Conservation (phyloP, 1,140 invertebrate genomes). For the Alviniconcha marisindica region DNA sequence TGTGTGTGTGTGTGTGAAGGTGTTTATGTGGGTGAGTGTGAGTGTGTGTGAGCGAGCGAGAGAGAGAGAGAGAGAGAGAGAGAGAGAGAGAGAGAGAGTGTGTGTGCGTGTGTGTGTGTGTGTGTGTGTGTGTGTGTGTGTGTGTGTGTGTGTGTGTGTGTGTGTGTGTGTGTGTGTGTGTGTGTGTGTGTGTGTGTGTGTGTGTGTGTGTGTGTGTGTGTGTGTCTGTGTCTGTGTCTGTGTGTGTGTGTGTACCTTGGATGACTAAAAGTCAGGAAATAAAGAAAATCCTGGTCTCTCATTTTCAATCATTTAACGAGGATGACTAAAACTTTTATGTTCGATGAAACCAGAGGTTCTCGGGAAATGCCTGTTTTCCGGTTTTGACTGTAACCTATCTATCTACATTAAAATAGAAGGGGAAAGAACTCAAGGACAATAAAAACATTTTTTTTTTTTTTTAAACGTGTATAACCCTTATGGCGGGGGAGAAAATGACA, state of each 20-base stretch:
- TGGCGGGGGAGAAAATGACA: no score
- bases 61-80: constrained; percentile 6
- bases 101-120: constrained; percentile 17
- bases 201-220: neutral
- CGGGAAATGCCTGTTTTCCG: no score
- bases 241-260: neutral
- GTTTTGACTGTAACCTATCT: no score
- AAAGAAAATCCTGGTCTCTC: no score
- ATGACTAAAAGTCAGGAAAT: neutral
- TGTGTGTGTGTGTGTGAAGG: no score
- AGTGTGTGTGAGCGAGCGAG: neutral
- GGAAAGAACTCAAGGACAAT: no score
- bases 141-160: constrained; percentile 3
- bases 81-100: neutral
- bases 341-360: no score
- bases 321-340: no score
- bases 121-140: neutral
- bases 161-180: constrained; percentile 13
- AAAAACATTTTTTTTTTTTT: no score
- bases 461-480: no score
- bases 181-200: constrained; percentile 22
- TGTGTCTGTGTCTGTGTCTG: neutral
- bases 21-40: neutral
- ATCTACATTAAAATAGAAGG: no score
- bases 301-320: no score